Conservation (phyloP, 2,113 vertebrate genomes). For the Gobiocypris rarus region DNA sequence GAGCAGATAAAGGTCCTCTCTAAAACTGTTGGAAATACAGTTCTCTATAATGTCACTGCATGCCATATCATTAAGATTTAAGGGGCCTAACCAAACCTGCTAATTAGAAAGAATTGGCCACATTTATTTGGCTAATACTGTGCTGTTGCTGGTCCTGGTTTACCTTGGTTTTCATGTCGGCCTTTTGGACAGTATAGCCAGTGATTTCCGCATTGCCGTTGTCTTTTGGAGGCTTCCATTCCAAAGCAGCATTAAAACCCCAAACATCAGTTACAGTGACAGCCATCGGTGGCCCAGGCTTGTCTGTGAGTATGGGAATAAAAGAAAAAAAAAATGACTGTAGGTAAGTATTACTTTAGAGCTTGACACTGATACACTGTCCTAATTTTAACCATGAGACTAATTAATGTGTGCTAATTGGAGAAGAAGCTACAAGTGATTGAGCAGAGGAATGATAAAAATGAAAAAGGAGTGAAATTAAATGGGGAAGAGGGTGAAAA, state of each 20-base stretch:
- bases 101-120: not conserved
- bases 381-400: conserved; percentile 25
- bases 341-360: conserved; percentile 8
- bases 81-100: not conserved
- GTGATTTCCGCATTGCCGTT: conserved; percentile 86
- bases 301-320: conserved; percentile 71
- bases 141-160: not conserved
- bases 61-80: not conserved
- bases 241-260: conserved; percentile 86
- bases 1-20: not conserved
- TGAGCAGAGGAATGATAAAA: conserved; percentile 9
- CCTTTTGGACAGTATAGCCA: conserved; percentile 86
- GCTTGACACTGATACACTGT: conserved; percentile 33
- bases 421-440: conserved; percentile 22
- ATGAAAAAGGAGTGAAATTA: not conserved
- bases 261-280: conserved; percentile 86
- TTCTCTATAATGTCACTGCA: not conserved
- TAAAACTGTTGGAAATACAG: not conserved
- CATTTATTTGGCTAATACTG: not conserved
- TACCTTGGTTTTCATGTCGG: conserved; percentile 89
- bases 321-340: not conserved
- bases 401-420: conserved; percentile 20
- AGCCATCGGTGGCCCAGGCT: conserved; percentile 78
- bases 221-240: conserved; percentile 88
- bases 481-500: not conserved